Percentiles rank a stretch among this genome's conserved stretches.
Conservation (phyloP, 2,888 invertebrate species). For the Rhyacophila evoluta region DNA sequence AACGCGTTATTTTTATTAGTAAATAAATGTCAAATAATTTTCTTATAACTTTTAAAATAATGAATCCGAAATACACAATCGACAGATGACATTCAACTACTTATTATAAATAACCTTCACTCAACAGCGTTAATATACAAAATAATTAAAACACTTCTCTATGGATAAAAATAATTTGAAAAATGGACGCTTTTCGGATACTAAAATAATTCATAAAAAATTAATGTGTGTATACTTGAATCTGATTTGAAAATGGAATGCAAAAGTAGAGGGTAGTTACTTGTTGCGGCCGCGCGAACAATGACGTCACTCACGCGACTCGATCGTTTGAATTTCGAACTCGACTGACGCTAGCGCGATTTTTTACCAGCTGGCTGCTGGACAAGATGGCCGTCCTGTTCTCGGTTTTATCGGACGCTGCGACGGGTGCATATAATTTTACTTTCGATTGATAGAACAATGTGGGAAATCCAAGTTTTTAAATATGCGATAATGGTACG, state of each 20-base stretch:
- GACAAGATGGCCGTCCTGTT: constrained; percentile 14
- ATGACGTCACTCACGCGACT: constrained; percentile 22
- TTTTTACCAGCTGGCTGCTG: constrained; percentile 24
- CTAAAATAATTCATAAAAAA: background rate
- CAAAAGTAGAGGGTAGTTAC: constrained; percentile 24
- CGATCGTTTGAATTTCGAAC: constrained; percentile 28
- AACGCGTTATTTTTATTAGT: too few relatives aligned
- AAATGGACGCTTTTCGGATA: background rate
- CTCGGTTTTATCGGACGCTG: background rate
- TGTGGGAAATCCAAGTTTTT: too few relatives aligned
- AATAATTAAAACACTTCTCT: background rate
- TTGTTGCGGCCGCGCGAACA: constrained; percentile 18
- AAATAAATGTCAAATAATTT: too few relatives aligned
- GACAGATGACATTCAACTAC: background rate
- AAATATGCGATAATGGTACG: too few relatives aligned
- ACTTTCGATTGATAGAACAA: constrained; percentile 7
- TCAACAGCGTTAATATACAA: background rate
- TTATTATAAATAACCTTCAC: background rate
- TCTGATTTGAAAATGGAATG: constrained; percentile 12
- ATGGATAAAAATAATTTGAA: background rate
- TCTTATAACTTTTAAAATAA: background rate
- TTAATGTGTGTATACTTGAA: background rate
- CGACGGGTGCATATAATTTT: background rate
- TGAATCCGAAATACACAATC: background rate
- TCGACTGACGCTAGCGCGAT: constrained; percentile 9